These are phyloP conservation scores for Tipula helvola DNA, from an alignment of 2,888 invertebrate species.

Conservation along the genomic window DNA sequence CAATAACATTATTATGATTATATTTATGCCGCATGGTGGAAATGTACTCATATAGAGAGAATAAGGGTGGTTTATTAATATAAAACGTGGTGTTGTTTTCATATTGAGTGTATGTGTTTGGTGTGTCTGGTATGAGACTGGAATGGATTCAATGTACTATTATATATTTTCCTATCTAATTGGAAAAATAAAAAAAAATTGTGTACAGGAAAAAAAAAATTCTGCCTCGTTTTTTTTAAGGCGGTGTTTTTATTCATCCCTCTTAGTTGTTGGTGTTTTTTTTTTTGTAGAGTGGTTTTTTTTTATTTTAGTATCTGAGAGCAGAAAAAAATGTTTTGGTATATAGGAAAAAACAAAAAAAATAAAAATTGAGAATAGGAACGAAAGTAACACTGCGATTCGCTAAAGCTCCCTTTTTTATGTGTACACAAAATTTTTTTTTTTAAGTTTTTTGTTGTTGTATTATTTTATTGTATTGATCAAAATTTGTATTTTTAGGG, in stretches of 20 bases:
- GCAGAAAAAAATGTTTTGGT: neutral
- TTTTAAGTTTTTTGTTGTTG: neutral
- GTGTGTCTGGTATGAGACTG: neutral
- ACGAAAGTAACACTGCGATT: constrained; percentile 7
- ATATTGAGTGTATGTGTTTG: neutral
- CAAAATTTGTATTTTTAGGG: neutral
- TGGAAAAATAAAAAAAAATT: constrained; percentile 6
- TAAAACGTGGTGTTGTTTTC: neutral
- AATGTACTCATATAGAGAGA: neutral
- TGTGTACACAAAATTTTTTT: neutral
- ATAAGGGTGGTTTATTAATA: neutral
- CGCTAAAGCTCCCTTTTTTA: neutral
- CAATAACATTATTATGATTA: neutral
- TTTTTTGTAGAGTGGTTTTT: neutral
- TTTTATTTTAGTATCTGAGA: neutral
- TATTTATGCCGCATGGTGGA: neutral
- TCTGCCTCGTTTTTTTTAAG: constrained; percentile 5
- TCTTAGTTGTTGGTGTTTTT: neutral
- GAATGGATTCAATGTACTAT: neutral
- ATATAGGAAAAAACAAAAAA: neutral
- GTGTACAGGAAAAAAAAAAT: neutral
- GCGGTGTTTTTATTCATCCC: neutral
- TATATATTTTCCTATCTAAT: constrained; percentile 8
- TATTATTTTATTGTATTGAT: neutral
- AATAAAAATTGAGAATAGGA: neutral